A percentile compares a stretch with the other conserved stretches of the same genome.
These are phyloP conservation scores for Myathropa florea DNA, from an alignment of 2,888 invertebrate species.

Conservation along the genomic window DNA sequence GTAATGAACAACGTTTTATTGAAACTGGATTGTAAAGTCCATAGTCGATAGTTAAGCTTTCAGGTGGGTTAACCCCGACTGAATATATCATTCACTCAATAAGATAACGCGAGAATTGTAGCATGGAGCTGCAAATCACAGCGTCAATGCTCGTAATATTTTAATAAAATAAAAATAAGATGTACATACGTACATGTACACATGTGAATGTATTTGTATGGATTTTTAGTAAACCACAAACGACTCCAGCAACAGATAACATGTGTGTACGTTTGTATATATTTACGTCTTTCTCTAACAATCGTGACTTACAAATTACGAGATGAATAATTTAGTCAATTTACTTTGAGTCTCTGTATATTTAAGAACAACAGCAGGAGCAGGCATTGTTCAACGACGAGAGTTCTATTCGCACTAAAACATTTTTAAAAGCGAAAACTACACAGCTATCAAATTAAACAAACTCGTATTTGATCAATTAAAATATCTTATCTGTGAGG, in stretches of 20 bases:
- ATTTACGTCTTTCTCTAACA: background rate
- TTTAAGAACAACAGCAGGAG: background rate
- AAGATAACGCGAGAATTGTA: slow-evolving; percentile 4
- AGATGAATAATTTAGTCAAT: slow-evolving; percentile 20
- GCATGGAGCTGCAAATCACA: background rate
- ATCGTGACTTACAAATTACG: slow-evolving; percentile 61
- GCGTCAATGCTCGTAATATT: background rate
- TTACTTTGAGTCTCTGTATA: background rate
- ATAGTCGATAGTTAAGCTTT: background rate
- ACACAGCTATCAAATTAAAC: background rate
- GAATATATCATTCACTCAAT: background rate
- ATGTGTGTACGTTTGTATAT: background rate
- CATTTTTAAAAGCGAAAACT: background rate
- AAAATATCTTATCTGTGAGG: slow-evolving; percentile 37
- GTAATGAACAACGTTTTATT: background rate
- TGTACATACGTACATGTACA: background rate
- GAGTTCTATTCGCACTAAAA: slow-evolving; percentile 23
- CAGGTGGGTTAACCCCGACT: background rate
- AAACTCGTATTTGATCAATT: slow-evolving; percentile 29
- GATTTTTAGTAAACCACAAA: background rate
- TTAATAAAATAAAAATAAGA: slow-evolving; percentile 10
- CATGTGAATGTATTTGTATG: too few relatives aligned
- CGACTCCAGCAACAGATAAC: background rate
- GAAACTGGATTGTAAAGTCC: background rate
- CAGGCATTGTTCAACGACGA: slow-evolving; percentile 4